Conservation (phyloP, 1,140 invertebrate genomes). For the Apis florea region DNA sequence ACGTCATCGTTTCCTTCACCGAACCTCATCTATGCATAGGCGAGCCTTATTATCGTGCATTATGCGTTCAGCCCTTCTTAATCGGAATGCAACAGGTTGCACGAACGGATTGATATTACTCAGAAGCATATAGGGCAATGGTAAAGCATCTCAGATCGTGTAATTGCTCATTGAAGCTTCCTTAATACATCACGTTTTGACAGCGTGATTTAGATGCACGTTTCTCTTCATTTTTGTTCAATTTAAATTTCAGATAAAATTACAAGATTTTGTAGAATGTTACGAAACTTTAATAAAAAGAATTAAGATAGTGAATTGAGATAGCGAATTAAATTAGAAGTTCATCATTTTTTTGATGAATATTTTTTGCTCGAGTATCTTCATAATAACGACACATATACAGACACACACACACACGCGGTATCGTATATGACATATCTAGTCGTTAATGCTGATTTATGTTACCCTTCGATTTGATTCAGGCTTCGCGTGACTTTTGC, state of each 20-base stretch:
- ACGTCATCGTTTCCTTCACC: neutral
- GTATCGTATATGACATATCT: too few relatives aligned
- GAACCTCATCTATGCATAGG: neutral
- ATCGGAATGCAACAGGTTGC: conserved; percentile 17
- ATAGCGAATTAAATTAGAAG: too few relatives aligned
- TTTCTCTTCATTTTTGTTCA: neutral
- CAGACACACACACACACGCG: neutral
- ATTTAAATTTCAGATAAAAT: too few relatives aligned
- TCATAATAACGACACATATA: neutral
- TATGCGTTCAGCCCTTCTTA: neutral
- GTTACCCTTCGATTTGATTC: neutral
- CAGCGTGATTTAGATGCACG: neutral
- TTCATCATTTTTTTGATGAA: neutral
- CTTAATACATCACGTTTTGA: conserved; percentile 5
- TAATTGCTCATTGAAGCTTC: conserved; percentile 18
- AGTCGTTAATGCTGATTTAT: neutral
- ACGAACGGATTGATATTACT: conserved; percentile 18
- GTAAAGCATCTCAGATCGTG: conserved; percentile 32
- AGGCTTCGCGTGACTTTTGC: neutral
- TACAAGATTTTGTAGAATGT: too few relatives aligned
- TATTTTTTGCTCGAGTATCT: neutral
- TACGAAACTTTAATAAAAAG: too few relatives aligned
- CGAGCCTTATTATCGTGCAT: conserved; percentile 9
- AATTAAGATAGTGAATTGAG: too few relatives aligned
- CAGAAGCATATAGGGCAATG: conserved; percentile 40